phyloP scores from a whole-genome alignment of 2,888 invertebrate genomes.

The Troides oblongomaculatus region DNA sequence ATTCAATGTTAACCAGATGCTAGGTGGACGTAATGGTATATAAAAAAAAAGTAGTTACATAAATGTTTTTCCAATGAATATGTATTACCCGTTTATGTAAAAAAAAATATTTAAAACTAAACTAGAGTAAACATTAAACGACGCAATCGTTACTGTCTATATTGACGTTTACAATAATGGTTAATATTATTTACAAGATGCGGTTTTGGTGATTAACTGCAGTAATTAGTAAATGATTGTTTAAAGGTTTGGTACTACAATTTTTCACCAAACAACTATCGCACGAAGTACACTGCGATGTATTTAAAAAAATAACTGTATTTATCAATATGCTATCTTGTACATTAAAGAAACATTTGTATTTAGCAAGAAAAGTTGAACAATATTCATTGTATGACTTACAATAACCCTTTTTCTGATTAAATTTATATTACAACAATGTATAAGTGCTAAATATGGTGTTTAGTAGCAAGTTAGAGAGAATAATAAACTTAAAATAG shows the following conservation, averaged over 20 bases:
- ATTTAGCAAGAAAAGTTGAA: neutral
- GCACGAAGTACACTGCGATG: too few species aligned
- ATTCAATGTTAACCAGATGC: conserved; percentile 42
- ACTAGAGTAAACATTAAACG: neutral
- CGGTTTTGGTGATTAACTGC: neutral
- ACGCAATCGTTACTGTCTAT: neutral
- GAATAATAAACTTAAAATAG: conserved; percentile 17
- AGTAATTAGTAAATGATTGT: neutral
- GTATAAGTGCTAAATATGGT: neutral
- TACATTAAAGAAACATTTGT: too few species aligned
- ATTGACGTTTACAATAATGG: neutral
- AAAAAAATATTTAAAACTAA: neutral
- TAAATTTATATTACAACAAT: neutral
- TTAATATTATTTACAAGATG: neutral
- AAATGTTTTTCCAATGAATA: conserved; percentile 4
- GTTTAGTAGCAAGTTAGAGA: conserved; percentile 4
- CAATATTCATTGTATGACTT: neutral
- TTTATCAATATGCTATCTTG: too few species aligned
- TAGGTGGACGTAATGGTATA: conserved; percentile 5
- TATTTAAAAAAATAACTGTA: too few species aligned
- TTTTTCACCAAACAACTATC: too few species aligned
- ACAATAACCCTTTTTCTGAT: neutral
- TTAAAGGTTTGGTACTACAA: too few species aligned
- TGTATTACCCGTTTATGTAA: neutral
- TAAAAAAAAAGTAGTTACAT: conserved; percentile 11